Evolutionary conservation across 2,113 vertebrate species (phyloP).

Genomic region (Tangachromis dhanisi): DNA sequence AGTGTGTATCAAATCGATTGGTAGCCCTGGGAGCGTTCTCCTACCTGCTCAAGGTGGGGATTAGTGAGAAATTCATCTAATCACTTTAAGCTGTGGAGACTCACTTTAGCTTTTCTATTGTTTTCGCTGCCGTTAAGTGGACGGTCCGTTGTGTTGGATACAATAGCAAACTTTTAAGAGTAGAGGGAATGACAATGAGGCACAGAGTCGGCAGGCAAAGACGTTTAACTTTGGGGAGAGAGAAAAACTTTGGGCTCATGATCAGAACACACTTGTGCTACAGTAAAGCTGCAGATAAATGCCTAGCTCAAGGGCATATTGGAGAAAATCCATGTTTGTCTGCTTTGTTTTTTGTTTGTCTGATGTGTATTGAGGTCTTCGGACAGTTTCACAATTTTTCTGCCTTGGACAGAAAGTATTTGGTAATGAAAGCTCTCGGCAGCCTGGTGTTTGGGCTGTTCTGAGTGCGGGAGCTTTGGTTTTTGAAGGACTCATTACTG

Average conservation of each 20-base stretch:
- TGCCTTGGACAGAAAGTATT: background rate
- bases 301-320: constrained; percentile 5
- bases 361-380: background rate
- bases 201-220: constrained; percentile 7
- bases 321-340: constrained; percentile 1
- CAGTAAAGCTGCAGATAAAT: constrained; percentile 27
- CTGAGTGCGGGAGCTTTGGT: background rate
- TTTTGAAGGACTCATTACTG: background rate
- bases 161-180: constrained; percentile 27
- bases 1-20: constrained; percentile 56
- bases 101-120: constrained; percentile 63
- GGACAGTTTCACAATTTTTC: background rate
- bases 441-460: background rate
- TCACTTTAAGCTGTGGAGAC: constrained; percentile 66
- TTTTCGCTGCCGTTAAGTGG: constrained; percentile 50
- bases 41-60: constrained; percentile 68
- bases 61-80: constrained; percentile 65
- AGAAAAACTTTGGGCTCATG: background rate
- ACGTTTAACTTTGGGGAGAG: constrained; percentile 8
- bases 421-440: background rate
- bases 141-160: constrained; percentile 19
- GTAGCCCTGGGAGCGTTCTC: constrained; percentile 38
- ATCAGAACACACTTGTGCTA: background rate
- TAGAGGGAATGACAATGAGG: constrained; percentile 39
- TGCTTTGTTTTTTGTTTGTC: background rate